phyloP scores from a whole-genome alignment of 1,140 invertebrate genomes.

The Hyles euphorbiae region DNA sequence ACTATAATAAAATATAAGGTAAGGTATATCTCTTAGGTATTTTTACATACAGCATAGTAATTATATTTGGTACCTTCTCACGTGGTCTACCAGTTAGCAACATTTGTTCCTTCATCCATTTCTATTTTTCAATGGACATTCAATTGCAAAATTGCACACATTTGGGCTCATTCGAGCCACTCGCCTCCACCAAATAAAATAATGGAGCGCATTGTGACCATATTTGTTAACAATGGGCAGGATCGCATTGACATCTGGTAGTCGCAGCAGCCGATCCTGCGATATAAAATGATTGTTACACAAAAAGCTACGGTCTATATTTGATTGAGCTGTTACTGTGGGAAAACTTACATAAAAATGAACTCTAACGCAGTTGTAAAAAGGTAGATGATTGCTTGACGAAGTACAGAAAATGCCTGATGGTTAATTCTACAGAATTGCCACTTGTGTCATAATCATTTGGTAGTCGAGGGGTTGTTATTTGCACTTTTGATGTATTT shows the following conservation, averaged over 20 bases:
- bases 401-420: conserved; percentile 3
- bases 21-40: too few relatives aligned
- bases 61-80: too few relatives aligned
- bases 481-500: conserved; percentile 54
- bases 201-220: conserved; percentile 55
- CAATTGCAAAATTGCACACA: conserved; percentile 62
- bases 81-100: too few relatives aligned
- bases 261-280: background rate
- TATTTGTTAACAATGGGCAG: conserved; percentile 65
- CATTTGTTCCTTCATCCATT: too few relatives aligned
- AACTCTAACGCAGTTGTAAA: background rate
- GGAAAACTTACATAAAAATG: background rate
- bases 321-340: conserved; percentile 15
- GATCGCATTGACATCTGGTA: conserved; percentile 53
- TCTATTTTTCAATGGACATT: conserved; percentile 21
- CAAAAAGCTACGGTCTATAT: conserved; percentile 4
- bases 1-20: too few relatives aligned
- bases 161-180: conserved; percentile 34
- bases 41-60: too few relatives aligned
- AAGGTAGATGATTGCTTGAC: background rate
- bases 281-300: background rate
- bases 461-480: conserved; percentile 33
- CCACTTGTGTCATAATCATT: conserved; percentile 51
- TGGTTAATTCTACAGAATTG: conserved; percentile 44
- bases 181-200: conserved; percentile 55